These are phyloP conservation scores for Pteropus rufus DNA, from an alignment of 2,797 vertebrate genomes.

Conservation along the genomic window DNA sequence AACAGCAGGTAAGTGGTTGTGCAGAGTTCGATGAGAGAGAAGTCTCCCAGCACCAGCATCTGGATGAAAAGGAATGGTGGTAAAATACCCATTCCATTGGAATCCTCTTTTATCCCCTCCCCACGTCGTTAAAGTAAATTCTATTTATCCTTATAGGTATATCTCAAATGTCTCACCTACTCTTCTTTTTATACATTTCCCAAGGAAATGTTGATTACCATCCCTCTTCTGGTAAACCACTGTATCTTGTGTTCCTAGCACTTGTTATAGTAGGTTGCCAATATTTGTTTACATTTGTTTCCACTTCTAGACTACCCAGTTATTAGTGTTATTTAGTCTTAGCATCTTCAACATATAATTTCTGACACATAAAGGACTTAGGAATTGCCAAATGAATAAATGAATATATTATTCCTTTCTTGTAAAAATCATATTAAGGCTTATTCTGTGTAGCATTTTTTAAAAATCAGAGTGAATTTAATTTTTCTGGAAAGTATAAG, in stretches of 20 bases:
- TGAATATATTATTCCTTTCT: not conserved
- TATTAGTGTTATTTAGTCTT: slow-evolving; percentile 65
- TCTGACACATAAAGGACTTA: slow-evolving; percentile 15
- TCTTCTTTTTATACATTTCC: not conserved
- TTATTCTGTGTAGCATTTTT: not conserved
- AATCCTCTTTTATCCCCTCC: not conserved
- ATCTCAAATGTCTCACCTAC: not conserved
- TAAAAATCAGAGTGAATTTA: not conserved
- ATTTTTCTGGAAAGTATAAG: not conserved
- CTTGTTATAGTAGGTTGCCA: slow-evolving; percentile 9
- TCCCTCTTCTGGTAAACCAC: not conserved
- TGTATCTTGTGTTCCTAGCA: not conserved
- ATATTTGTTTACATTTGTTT: slow-evolving; percentile 62
- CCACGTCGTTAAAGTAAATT: not conserved
- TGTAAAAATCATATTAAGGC: not conserved
- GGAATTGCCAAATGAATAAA: slow-evolving; percentile 33
- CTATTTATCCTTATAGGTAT: not conserved
- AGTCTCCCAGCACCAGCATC: not conserved
- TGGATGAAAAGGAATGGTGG: not conserved
- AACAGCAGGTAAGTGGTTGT: not conserved
- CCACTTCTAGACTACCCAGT: slow-evolving; percentile 31
- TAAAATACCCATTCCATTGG: not conserved
- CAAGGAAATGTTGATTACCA: not conserved
- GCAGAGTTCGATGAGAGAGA: not conserved
- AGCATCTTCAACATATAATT: slow-evolving; percentile 51